A percentile compares a stretch with the other conserved stretches of the same genome.
Evolutionary conservation across 1,140 invertebrate species (phyloP).

Genomic region (Drosophila kikkawai): DNA sequence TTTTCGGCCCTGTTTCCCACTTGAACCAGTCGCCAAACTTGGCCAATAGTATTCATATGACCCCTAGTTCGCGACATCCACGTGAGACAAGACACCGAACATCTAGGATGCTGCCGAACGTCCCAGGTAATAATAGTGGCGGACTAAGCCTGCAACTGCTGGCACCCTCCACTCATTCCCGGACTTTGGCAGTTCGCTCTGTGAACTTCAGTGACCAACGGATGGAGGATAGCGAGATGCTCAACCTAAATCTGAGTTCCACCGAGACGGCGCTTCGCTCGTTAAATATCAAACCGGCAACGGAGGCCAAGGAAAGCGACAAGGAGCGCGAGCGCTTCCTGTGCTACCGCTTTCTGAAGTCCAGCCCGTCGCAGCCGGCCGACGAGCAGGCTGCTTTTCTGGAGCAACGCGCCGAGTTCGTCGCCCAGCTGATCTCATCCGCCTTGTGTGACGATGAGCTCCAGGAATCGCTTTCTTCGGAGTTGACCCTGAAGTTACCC

Average conservation of each 20-base stretch:
- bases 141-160: background rate
- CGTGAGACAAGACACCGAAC: constrained; percentile 11
- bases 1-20: constrained; percentile 10
- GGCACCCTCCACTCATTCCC: background rate
- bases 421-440: constrained; percentile 60
- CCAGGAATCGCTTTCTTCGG: background rate
- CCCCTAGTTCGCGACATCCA: background rate
- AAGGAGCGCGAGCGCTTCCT: constrained; percentile 54
- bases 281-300: constrained; percentile 14
- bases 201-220: constrained; percentile 30
- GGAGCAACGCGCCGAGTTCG: constrained; percentile 60
- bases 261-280: background rate
- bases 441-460: constrained; percentile 61
- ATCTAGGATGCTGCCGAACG: constrained; percentile 5
- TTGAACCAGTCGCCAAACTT: background rate
- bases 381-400: constrained; percentile 44
- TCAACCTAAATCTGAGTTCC: background rate
- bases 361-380: background rate
- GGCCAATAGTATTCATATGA: background rate
- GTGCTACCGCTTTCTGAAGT: constrained; percentile 52
- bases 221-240: constrained; percentile 12
- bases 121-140: background rate
- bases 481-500: constrained; percentile 14
- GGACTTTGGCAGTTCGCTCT: background rate
- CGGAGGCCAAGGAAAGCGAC: constrained; percentile 17